phyloP scores from a whole-genome alignment of 2,888 invertebrate genomes.

The Eupithecia inturbata region DNA sequence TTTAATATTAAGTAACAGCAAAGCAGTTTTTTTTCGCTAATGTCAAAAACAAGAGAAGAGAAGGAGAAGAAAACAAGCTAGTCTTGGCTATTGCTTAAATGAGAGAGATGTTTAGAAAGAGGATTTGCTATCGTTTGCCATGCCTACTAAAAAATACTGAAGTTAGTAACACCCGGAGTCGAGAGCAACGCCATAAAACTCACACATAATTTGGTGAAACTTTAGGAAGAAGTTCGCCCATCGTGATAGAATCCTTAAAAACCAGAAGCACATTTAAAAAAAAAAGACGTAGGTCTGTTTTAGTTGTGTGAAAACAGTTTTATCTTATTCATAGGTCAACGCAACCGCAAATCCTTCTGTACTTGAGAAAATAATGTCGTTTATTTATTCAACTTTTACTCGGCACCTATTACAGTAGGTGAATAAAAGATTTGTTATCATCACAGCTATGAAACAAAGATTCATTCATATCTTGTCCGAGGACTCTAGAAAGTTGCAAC shows the following conservation, averaged over 20 bases:
- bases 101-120: no score
- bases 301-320: neutral
- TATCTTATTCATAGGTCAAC: no score
- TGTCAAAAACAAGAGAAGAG: no score
- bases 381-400: neutral
- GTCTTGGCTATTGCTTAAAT: no score
- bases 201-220: neutral
- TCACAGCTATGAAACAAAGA: constrained; percentile 23
- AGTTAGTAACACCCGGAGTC: no score
- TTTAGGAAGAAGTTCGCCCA: neutral
- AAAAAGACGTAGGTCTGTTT: neutral
- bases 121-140: no score
- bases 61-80: no score
- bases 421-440: constrained; percentile 29
- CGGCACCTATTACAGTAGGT: constrained; percentile 1
- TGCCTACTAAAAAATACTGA: neutral
- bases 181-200: neutral
- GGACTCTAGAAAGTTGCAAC: constrained; percentile 26
- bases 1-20: neutral
- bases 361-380: constrained; percentile 3
- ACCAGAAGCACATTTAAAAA: neutral
- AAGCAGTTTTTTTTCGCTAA: no score
- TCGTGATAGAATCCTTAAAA: neutral
- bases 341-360: neutral
- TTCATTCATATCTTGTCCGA: constrained; percentile 23